Percentiles rank a stretch among this genome's conserved stretches.
Evolutionary conservation across 2,797 vertebrate species (phyloP).

Genomic region (Pelochelys cantorii): DNA sequence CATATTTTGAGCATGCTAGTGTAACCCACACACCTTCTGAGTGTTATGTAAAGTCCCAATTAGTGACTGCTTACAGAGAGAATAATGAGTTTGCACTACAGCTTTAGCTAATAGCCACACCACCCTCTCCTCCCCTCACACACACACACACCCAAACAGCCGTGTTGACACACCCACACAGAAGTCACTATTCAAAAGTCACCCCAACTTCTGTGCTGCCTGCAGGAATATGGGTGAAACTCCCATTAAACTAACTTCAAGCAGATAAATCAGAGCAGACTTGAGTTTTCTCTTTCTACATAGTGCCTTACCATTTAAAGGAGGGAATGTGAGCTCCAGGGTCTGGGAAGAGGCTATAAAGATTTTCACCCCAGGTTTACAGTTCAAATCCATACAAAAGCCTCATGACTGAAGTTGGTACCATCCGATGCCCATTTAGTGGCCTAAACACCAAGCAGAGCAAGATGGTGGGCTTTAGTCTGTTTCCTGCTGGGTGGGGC

Average conservation of each 20-base stretch:
- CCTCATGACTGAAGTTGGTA: neutral
- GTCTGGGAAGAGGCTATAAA: neutral
- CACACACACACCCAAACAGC: neutral
- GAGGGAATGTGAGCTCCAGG: neutral
- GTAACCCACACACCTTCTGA: neutral
- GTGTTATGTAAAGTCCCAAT: too few relatives aligned
- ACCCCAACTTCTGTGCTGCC: accelerated
- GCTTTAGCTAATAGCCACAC: neutral
- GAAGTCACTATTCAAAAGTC: neutral
- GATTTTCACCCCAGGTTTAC: neutral
- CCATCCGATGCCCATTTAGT: neutral
- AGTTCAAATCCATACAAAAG: neutral
- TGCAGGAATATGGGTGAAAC: neutral
- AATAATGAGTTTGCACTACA: too few relatives aligned
- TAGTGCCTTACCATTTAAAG: neutral
- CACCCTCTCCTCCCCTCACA: too few relatives aligned
- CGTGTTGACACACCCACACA: neutral
- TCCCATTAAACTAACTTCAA: neutral
- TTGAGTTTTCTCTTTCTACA: neutral
- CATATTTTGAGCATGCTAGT: neutral
- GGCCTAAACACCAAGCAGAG: neutral
- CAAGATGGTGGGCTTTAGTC: neutral
- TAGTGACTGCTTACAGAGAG: too few relatives aligned
- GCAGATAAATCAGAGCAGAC: neutral
- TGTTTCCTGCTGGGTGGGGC: neutral